Evolutionary conservation across 2,113 vertebrate species (phyloP), one percentile per base, ranked within the genome.

Genomic region (Pontoporia blainvillei): DNA sequence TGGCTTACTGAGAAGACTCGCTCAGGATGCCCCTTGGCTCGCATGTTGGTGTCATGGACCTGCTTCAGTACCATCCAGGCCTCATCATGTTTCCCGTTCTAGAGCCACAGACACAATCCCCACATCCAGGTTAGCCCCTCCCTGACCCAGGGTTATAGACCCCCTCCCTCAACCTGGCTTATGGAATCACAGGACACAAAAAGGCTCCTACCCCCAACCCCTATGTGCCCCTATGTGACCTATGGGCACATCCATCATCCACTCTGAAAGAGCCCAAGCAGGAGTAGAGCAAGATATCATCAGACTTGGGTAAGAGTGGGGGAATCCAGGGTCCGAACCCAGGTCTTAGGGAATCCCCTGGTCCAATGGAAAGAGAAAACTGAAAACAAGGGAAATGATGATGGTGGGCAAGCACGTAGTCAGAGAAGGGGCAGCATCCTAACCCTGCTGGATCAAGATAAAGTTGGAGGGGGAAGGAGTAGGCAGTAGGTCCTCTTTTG

Each of bases 21-120:
- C 97, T 99, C 99, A 0, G 99, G 99, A 95, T 99, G 99, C 20
- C 99, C 99, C 97, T 99, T 99, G 95, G 99, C 99, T 90, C 99
- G 98, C 99, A 99, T 99, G 99, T 99, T 99, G 98, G 99, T 99
- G 98, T 99, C 99, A 0, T 99, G 99, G 82, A 99, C 99, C 96
- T 99, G 99, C 98, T 99, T 99, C 98, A 99, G 99, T 88, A 99
- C 99, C 99, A 99, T 99, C 99, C 99, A 99, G 52, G 99, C 99
- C 96, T 99, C 99, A 0, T 99, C 99, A 0, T 99, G 99, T 87
- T 99, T 99, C 73, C 99, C 99, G 0, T 99, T 99, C 99, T 99
- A 97, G 15, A 61, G 84, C 41, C 96, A 83, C 82, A 96, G 66
- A 98, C 67, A 96, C 17, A 72, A 57, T 27, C 36, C 89, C 82